Base-by-base conservation (phyloP, 2,113 vertebrate species). In the Nymphicus hollandicus region DNA sequence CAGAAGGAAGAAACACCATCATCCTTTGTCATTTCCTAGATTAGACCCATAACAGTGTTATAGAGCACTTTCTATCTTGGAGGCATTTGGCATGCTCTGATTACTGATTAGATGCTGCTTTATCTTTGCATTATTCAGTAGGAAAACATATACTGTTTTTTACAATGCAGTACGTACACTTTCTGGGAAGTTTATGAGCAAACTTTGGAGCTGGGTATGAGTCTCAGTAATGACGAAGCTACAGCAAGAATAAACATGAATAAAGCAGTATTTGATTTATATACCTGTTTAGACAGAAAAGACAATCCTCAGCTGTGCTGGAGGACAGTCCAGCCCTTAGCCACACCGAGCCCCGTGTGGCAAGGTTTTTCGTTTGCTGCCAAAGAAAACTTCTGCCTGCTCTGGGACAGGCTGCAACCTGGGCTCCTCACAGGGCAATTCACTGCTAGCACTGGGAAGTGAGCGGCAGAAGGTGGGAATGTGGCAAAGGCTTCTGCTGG, bases 301-400 rank as follows among this genome's bases (percentile, higher is more conserved):
- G 92, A 37, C 2, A 2, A 16, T 74, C 35, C 89, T 97, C 88
- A 94, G 94, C 81, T 94, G 91, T 37, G 5, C 53, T 41, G 41
- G 60, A 71, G 85, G 74, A 94, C 79, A 78, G 50, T 11, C 64
- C 43, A 53, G 68, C 76, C 52, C 91, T 89, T 66, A 81, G 93
- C 88, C 10, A 2, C 0, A 1, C 52, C 3, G 7, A 71, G 50
- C 37, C 71, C 46, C 2, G 2, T 14, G 14, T 8, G 15, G 66
- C 58, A 64, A 85, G 90, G 69, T 50, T 81, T 91, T 81, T 83
- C 74, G 65, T 86, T 93, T 92, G 68, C 64, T 91, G 95, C 81
- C 85, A 94, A 93, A 79, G 81, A 94, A 95, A 93, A 96, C 44
- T 37, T 91, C 91, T 86, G 69, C 29, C 64, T 88, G 35, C 60